Evolutionary conservation across 53 echinoderm and acorn worm genomes (phyloP).

Genomic region (Luidia sarsii): DNA sequence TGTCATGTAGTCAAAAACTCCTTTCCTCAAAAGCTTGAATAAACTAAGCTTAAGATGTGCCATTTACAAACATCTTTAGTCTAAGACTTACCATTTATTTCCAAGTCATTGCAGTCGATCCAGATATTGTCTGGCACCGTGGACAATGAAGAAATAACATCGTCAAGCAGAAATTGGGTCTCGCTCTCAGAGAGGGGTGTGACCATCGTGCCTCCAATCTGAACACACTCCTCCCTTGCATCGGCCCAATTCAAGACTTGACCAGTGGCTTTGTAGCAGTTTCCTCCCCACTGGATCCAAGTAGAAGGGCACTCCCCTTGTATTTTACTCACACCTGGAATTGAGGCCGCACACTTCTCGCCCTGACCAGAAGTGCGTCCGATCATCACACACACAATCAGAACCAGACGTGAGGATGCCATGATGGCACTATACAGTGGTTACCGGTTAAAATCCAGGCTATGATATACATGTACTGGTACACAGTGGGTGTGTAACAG

Average conservation of each 20-base stretch:
- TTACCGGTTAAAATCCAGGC: too few species aligned
- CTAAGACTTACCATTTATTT: background rate
- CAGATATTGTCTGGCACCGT: background rate
- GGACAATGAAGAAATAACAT: background rate
- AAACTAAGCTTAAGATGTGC: too few species aligned
- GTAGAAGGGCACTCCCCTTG: background rate
- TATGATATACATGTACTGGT: too few species aligned
- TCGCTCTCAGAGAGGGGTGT: background rate
- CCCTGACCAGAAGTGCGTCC: background rate
- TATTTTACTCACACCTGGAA: background rate
- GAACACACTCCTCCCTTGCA: background rate
- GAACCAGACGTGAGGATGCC: background rate
- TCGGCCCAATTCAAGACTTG: background rate
- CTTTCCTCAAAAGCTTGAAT: too few species aligned
- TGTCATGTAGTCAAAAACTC: too few species aligned
- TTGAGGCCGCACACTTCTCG: background rate
- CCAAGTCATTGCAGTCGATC: background rate
- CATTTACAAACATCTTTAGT: too few species aligned
- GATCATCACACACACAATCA: background rate
- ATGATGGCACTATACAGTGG: background rate
- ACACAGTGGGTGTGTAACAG: too few species aligned
- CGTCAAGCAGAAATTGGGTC: background rate
- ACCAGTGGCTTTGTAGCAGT: background rate
- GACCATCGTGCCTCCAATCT: background rate
- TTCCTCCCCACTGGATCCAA: conserved; percentile 1